Evolutionary conservation across 53 echinoderm and acorn worm species (phyloP).

Genomic region (Stichopus horrens): DNA sequence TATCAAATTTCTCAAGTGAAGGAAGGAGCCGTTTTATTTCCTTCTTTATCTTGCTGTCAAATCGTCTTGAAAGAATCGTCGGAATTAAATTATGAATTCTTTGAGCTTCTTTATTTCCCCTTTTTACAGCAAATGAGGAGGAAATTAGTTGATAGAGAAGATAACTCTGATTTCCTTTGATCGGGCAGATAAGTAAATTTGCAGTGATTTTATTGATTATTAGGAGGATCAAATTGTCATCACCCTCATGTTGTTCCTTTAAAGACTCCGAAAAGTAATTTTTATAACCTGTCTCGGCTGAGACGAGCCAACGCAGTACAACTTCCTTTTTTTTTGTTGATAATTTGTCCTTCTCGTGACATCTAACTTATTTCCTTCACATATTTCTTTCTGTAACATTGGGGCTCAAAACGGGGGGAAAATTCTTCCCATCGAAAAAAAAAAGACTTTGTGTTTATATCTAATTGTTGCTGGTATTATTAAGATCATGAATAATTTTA

Average conservation of each 20-base stretch:
- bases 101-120: background rate
- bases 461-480: too few relatives aligned
- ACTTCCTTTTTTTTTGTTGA: too few relatives aligned
- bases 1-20: constrained; percentile 29
- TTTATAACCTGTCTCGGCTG: too few relatives aligned
- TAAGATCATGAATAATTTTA: too few relatives aligned
- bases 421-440: background rate
- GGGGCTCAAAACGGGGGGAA: background rate
- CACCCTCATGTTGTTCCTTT: background rate
- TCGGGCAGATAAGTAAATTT: constrained; percentile 29
- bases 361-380: too few relatives aligned
- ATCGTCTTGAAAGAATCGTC: constrained; percentile 17
- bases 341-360: too few relatives aligned
- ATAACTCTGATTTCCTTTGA: background rate
- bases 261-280: too few relatives aligned
- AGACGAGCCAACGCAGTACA: too few relatives aligned
- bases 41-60: constrained; percentile 26
- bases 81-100: constrained; percentile 34
- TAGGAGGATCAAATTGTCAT: constrained; percentile 23
- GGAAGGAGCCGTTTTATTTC: background rate
- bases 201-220: constrained; percentile 33
- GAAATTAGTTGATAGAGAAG: constrained; percentile 12
- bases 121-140: background rate
- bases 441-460: too few relatives aligned
- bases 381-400: background rate